These are phyloP conservation scores for Toxotes jaculatrix DNA, from an alignment of 2,113 vertebrate species.

Conservation along the genomic window DNA sequence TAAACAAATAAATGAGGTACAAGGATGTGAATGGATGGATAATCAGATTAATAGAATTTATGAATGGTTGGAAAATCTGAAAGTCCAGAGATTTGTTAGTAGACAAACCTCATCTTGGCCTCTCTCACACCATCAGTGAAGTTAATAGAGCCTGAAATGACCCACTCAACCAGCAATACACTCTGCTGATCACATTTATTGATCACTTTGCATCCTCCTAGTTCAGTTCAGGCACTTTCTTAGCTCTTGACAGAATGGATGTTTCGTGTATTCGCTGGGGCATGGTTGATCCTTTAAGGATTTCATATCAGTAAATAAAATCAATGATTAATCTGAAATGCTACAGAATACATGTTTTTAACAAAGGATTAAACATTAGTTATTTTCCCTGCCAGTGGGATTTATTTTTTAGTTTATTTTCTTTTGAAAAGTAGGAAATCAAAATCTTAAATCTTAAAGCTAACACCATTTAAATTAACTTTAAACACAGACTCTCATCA, in stretches of 20 bases:
- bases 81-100: conserved; percentile 37
- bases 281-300: background rate
- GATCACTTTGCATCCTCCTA: conserved; percentile 47
- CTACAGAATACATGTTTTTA: background rate
- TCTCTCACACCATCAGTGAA: conserved; percentile 47
- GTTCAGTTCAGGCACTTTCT: conserved; percentile 27
- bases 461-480: background rate
- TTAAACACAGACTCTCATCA: background rate
- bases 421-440: background rate
- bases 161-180: conserved; percentile 48
- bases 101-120: conserved; percentile 33
- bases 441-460: background rate
- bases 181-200: conserved; percentile 64
- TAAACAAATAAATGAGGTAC: background rate
- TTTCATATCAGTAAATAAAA: background rate
- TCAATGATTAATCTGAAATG: background rate
- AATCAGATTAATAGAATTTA: conserved; percentile 2
- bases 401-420: too few relatives aligned
- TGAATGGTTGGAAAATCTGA: conserved; percentile 9
- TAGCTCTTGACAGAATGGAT: conserved; percentile 3
- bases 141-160: conserved; percentile 70
- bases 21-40: background rate
- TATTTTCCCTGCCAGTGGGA: background rate
- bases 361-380: background rate
- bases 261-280: background rate